A percentile compares a stretch with the other conserved stretches of the same genome.
These are phyloP conservation scores for Notolabrus celidotus DNA, from an alignment of 2,797 vertebrate genomes.

Conservation along the genomic window DNA sequence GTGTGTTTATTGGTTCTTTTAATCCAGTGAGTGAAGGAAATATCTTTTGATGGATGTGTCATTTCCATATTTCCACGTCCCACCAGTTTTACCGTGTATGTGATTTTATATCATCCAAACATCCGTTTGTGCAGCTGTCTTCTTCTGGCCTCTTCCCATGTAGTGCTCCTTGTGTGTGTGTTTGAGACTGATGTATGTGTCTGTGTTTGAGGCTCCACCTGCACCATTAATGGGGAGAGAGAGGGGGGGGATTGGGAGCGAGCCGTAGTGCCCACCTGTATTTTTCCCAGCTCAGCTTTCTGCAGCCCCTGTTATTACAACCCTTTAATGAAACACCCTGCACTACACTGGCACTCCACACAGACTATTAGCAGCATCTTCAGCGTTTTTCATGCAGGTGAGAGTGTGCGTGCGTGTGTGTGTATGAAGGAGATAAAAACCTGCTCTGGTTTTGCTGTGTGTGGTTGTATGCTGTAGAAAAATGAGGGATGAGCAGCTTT, in stretches of 20 bases:
- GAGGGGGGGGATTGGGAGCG: neutral
- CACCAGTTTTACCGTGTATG: neutral
- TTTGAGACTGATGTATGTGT: constrained; percentile 4
- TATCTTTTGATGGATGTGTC: constrained; percentile 14
- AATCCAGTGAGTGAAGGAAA: constrained; percentile 25
- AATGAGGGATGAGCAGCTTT: neutral
- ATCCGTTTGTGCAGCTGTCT: constrained; percentile 42
- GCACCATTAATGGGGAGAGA: constrained; percentile 9
- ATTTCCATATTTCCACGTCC: constrained; percentile 23
- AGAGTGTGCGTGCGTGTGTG: constrained; percentile 27
- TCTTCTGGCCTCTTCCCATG: constrained; percentile 22
- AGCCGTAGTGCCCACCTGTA: constrained; percentile 35
- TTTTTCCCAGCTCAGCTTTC: constrained; percentile 48
- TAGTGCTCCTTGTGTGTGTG: constrained; percentile 16
- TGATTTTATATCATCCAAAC: constrained; percentile 29
- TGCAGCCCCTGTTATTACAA: constrained; percentile 47
- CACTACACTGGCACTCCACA: constrained; percentile 16
- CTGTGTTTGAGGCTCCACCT: constrained; percentile 23
- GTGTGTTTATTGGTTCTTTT: constrained; percentile 15
- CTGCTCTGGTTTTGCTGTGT: constrained; percentile 20
- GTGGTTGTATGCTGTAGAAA: constrained; percentile 6
- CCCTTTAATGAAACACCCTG: constrained; percentile 35
- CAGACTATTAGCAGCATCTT: constrained; percentile 40
- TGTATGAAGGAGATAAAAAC: constrained; percentile 23
- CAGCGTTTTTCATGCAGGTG: constrained; percentile 37